Conservation (phyloP, 2,113 vertebrate species). For the Ceyx cyanopectus region DNA sequence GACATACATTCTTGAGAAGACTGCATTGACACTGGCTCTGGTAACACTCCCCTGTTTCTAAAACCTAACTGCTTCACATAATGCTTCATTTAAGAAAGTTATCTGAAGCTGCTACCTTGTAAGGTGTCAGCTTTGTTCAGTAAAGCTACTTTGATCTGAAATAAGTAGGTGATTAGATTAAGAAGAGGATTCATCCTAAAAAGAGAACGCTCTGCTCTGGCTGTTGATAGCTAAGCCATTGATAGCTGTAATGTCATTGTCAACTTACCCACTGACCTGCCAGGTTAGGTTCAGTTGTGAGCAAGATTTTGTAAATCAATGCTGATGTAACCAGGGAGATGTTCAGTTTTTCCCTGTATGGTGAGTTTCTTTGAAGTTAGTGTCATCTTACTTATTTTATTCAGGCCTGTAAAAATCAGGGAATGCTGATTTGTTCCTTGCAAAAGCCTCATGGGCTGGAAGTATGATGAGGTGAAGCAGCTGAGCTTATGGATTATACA, state of each 20-base stretch:
- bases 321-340: neutral
- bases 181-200: neutral
- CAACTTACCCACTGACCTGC: neutral
- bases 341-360: neutral
- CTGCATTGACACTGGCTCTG: neutral
- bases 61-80: neutral
- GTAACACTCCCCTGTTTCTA: neutral
- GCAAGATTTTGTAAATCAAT: neutral
- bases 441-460: neutral
- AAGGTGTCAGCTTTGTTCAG: neutral
- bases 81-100: neutral
- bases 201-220: neutral
- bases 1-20: neutral
- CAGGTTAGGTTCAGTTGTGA: neutral
- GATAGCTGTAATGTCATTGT: neutral
- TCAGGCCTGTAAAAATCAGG: neutral
- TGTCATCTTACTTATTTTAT: neutral
- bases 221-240: neutral
- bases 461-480: neutral
- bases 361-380: neutral
- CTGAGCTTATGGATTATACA: neutral
- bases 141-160: conserved; percentile 12
- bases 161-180: neutral
- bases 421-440: neutral
- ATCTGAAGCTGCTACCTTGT: neutral